Conservation (phyloP, 2,113 vertebrate species). For the Rhinopomastus cyanomelas region DNA sequence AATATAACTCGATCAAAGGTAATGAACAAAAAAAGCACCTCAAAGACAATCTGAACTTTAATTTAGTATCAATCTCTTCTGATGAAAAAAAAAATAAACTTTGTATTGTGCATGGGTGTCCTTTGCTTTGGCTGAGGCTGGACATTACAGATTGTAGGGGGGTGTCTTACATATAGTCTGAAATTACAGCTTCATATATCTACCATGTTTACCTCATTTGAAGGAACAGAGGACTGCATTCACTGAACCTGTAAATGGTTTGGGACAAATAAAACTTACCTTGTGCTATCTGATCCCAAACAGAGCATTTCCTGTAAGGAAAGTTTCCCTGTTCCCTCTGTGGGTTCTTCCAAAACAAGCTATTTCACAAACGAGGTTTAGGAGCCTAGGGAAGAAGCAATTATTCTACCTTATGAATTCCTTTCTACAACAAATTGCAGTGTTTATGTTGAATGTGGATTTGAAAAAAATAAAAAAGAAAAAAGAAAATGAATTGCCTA, state of each 20-base stretch:
- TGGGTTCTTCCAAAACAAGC: not conserved
- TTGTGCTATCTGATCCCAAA: not conserved
- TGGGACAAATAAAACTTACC: not conserved
- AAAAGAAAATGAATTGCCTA: not conserved
- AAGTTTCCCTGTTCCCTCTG: not conserved
- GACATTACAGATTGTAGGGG: not conserved
- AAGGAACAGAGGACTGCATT: not conserved
- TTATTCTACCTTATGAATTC: not conserved
- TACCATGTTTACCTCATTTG: not conserved
- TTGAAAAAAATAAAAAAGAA: not conserved
- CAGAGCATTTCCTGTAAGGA: accelerated
- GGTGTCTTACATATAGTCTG: not conserved
- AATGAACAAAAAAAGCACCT: not conserved
- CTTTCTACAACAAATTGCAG: not conserved
- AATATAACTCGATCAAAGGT: not conserved
- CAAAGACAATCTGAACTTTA: not conserved
- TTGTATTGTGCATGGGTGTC: not conserved
- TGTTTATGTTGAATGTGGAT: not conserved
- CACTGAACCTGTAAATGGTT: not conserved
- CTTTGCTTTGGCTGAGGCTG: not conserved
- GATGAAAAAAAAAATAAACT: not conserved
- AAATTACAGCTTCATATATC: not conserved
- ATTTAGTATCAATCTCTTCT: not conserved
- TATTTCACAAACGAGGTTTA: not conserved
- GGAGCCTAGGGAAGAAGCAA: not conserved